Evolutionary conservation across 2,888 invertebrate genomes (phyloP).

Genomic region (Keiferia lycopersicella): DNA sequence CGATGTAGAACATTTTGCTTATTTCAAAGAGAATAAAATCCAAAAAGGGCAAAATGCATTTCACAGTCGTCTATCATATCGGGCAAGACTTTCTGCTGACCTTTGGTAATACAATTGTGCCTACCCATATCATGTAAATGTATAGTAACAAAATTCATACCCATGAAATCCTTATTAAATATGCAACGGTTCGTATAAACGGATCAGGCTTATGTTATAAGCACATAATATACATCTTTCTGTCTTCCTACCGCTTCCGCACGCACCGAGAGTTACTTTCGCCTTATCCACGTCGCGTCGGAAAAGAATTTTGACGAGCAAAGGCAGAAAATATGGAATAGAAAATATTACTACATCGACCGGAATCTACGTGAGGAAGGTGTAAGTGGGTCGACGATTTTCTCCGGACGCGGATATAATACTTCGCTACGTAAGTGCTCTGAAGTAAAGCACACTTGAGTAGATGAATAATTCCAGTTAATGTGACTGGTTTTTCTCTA

Average conservation of each 20-base stretch:
- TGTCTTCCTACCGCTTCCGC: constrained; percentile 26
- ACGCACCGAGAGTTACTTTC: constrained; percentile 41
- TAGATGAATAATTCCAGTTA: constrained; percentile 2
- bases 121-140: not conserved
- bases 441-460: constrained; percentile 7
- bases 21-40: no score
- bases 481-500: constrained; percentile 2
- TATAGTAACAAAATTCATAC: not conserved
- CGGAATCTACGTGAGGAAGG: constrained; percentile 12
- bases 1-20: no score
- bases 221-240: constrained; percentile 15
- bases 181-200: not conserved
- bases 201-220: not conserved
- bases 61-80: no score
- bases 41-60: no score
- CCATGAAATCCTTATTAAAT: constrained; percentile 5
- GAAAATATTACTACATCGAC: constrained; percentile 11
- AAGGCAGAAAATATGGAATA: constrained; percentile 12
- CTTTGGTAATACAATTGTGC: no score
- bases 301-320: constrained; percentile 25
- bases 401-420: constrained; percentile 6
- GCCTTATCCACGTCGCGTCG: constrained; percentile 33
- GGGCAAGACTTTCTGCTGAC: no score
- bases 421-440: constrained; percentile 7
- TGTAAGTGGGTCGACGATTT: constrained; percentile 13